Evolutionary conservation across 2,797 vertebrate species (phyloP).

Genomic region (Myripristis jacobus): DNA sequence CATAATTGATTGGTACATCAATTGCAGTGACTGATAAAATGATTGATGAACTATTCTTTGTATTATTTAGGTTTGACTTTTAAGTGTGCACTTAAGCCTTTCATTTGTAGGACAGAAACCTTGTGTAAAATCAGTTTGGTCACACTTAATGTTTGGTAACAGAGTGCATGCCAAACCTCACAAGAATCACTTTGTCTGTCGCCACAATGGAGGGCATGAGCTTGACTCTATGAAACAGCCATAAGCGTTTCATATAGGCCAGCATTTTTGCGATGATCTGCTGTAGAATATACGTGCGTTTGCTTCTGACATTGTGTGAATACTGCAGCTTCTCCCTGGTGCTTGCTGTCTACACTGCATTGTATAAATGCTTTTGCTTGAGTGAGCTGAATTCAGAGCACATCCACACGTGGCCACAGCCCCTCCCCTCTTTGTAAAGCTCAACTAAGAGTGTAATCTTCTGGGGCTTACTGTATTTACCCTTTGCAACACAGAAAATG

Average conservation of each 20-base stretch:
- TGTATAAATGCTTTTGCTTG: slow-evolving; percentile 30
- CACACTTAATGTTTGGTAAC: slow-evolving; percentile 29
- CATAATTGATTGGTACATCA: slow-evolving; percentile 67
- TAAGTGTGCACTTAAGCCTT: not conserved
- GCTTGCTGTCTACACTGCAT: slow-evolving; percentile 20
- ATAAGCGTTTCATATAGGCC: slow-evolving; percentile 3
- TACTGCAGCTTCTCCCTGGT: slow-evolving; percentile 22
- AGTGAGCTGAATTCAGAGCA: slow-evolving; percentile 66
- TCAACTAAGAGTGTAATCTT: slow-evolving; percentile 70
- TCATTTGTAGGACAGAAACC: slow-evolving; percentile 32
- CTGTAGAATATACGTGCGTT: slow-evolving; percentile 28
- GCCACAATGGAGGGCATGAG: not conserved
- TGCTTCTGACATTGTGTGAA: slow-evolving; percentile 26
- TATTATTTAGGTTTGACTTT: slow-evolving; percentile 22
- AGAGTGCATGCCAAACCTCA: slow-evolving; percentile 19
- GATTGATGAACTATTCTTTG: slow-evolving; percentile 62
- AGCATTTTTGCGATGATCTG: not conserved
- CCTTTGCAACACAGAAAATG: slow-evolving; percentile 66
- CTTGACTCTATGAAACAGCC: not conserved
- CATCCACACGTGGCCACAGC: slow-evolving; percentile 62
- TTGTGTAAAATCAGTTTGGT: not conserved
- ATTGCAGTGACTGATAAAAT: slow-evolving; percentile 70
- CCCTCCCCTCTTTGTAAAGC: slow-evolving; percentile 70
- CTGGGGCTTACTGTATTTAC: slow-evolving; percentile 73
- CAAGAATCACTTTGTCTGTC: slow-evolving; percentile 9